Conservation (phyloP, 2,797 vertebrate genomes). For the Vireo griseus region DNA sequence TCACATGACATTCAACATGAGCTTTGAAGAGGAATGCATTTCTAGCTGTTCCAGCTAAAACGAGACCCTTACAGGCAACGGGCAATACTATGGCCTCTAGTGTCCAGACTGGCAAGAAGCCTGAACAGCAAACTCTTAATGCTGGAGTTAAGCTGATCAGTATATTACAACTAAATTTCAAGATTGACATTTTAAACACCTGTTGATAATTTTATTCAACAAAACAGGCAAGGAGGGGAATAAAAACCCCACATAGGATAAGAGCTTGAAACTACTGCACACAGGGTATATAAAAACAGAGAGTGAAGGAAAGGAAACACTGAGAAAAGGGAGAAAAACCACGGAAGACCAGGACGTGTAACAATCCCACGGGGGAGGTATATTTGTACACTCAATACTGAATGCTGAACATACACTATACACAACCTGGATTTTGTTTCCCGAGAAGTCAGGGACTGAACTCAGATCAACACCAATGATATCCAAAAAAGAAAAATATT, state of each 20-base stretch:
- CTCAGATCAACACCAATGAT: background rate
- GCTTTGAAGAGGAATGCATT: background rate
- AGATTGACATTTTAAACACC: background rate
- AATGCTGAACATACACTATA: background rate
- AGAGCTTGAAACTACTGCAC: background rate
- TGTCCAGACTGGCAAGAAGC: background rate
- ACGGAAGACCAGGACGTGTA: background rate
- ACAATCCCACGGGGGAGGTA: fast-evolving
- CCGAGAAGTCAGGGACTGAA: background rate
- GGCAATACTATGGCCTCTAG: background rate
- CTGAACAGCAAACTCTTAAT: background rate
- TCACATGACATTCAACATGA: constrained; percentile 41
- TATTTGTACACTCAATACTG: background rate
- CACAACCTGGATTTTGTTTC: background rate
- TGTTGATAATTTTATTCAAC: background rate
- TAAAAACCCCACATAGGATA: background rate
- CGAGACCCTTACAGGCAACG: background rate
- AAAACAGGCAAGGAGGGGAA: background rate
- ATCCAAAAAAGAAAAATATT: background rate
- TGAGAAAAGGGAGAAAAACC: background rate
- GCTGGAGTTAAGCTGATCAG: background rate
- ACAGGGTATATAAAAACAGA: background rate
- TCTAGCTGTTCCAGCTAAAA: background rate
- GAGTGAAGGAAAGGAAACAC: background rate
- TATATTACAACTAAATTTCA: background rate